Evolutionary conservation across 2,113 vertebrate genomes (phyloP).

Genomic region (Anolis sagrei): DNA sequence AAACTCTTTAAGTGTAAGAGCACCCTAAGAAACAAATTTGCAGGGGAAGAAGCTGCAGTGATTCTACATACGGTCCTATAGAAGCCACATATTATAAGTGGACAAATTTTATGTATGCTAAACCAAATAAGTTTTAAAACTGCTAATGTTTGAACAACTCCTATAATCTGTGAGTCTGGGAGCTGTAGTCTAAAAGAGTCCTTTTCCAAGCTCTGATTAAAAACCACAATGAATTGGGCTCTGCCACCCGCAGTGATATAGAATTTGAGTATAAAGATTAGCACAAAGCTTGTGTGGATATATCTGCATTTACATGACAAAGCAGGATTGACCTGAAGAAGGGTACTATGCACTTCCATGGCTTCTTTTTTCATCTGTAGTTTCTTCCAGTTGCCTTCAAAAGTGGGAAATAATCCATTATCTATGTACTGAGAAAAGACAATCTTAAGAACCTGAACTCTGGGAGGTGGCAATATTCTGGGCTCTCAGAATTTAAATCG

Average conservation of each 20-base stretch:
- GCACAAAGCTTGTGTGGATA: rapidly evolving
- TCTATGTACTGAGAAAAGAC: slow-evolving; percentile 23
- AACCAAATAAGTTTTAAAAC: too few relatives aligned
- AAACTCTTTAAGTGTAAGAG: too few relatives aligned
- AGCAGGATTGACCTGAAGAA: background rate
- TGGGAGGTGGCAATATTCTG: background rate
- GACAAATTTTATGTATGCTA: too few relatives aligned
- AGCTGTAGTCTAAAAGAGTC: too few relatives aligned
- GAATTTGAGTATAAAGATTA: rapidly evolving
- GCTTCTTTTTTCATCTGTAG: slow-evolving; percentile 28
- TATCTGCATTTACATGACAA: background rate
- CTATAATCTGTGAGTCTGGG: too few relatives aligned
- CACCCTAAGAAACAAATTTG: too few relatives aligned
- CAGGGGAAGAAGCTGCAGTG: too few relatives aligned
- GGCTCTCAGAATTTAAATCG: background rate
- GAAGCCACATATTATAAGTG: too few relatives aligned
- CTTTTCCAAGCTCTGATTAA: too few relatives aligned
- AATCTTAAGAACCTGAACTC: slow-evolving; percentile 35
- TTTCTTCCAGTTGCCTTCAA: slow-evolving; percentile 21
- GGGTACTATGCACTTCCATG: background rate
- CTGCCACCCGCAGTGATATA: slow-evolving; percentile 5
- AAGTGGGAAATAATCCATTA: background rate
- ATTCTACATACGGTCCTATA: too few relatives aligned
- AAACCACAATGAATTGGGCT: background rate
- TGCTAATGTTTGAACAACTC: too few relatives aligned